Evolutionary conservation across 2,113 vertebrate species (phyloP).

Genomic region (Dromiciops gliroides): DNA sequence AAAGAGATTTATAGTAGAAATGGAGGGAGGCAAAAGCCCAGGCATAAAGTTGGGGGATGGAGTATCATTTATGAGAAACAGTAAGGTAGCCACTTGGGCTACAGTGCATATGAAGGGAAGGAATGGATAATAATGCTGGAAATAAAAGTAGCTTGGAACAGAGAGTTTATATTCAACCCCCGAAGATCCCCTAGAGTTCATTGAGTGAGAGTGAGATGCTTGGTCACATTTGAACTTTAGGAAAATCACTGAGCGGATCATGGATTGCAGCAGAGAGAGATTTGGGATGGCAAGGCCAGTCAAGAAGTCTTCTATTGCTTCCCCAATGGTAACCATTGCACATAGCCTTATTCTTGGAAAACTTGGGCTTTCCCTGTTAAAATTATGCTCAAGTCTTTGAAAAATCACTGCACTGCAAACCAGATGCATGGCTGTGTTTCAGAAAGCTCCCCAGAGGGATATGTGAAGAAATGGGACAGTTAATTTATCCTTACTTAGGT

Average conservation of each 20-base stretch:
- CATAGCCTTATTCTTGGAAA: constrained; percentile 69
- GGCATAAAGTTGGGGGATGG: neutral
- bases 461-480: neutral
- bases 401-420: constrained; percentile 51
- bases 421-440: neutral
- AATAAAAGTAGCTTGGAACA: neutral
- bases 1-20: neutral
- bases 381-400: constrained; percentile 55
- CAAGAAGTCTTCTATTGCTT: constrained; percentile 62
- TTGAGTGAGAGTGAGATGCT: neutral
- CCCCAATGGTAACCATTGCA: constrained; percentile 40
- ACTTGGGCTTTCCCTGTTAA: constrained; percentile 53
- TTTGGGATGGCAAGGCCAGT: neutral
- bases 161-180: neutral
- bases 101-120: neutral
- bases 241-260: neutral
- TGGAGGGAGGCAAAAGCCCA: neutral
- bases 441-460: neutral
- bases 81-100: neutral
- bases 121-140: neutral
- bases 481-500: neutral
- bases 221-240: neutral
- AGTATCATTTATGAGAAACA: neutral
- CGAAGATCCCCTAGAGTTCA: neutral
- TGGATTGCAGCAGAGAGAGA: neutral